Evolutionary conservation across 1,140 invertebrate species (phyloP), one percentile per base, ranked within the genome.

Genomic region (Harpegnathos saltator): DNA sequence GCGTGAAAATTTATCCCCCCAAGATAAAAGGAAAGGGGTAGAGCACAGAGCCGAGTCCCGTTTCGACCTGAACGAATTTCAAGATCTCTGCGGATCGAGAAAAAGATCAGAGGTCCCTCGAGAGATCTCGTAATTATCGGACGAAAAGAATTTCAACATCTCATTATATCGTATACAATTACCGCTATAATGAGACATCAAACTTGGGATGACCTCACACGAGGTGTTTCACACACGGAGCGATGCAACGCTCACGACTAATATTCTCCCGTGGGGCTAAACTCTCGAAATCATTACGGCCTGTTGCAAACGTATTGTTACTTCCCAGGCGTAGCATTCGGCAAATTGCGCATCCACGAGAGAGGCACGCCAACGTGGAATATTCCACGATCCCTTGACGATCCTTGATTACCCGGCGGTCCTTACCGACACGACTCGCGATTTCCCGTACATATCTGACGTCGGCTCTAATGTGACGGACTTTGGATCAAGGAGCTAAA

Each of bases 401-500:
- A 86, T 86, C 66, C 71, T 85, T 83, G 82, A 86, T 87, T 86
- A 86, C 72, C 33, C 26, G 14, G 22, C 56, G 62, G 85, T 78
- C 81, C 66, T 63, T 73, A 71, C 59, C 50, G 75, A 38, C 33
- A 62, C 62, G 80, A 83, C 54, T 44, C 80, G 59, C 48, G 85
- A 83, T 87, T 87, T 71, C 81, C 66, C n/a, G 44, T 66, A 69
- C 81, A 71, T 78, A 63, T 86, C 85, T 78, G 33, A 73, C 54
- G 52, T 61, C 54, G 59, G 59, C 22, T 44, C 58, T 78, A 87
- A 86, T 86, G 19, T 82, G 19, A 33, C 84, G 85, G 85, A 86
- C 66, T 71, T 86, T 58, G 50, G 65, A 56, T 68, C 71, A 86
- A 86, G 84, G 65, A 65, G 85, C 80, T 86, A 83, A 83, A 87